These are phyloP conservation scores for Parnassius glacialis DNA, from an alignment of 2,888 invertebrate genomes.

Conservation along the genomic window DNA sequence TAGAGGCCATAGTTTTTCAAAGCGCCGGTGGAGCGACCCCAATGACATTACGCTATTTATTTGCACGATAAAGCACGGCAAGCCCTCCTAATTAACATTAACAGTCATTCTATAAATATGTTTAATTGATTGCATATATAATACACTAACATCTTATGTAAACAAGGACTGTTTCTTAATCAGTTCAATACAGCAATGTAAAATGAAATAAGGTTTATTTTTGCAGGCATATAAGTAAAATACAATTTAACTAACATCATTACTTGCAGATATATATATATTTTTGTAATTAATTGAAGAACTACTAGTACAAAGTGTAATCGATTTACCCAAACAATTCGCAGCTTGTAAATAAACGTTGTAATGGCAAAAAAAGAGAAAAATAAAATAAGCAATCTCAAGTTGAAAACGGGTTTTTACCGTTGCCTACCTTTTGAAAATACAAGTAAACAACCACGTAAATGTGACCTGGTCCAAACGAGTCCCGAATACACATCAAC, in stretches of 20 bases:
- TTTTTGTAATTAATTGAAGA: not conserved
- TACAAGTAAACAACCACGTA: conserved; percentile 51
- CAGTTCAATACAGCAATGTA: conserved; percentile 11
- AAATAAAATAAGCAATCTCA: conserved; percentile 46
- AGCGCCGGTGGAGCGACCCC: conserved; percentile 52
- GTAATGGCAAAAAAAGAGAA: conserved; percentile 35
- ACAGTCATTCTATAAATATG: conserved; percentile 8
- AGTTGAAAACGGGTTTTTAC: conserved; percentile 66
- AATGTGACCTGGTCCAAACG: conserved; percentile 54
- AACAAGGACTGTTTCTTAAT: not conserved
- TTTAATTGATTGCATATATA: conserved; percentile 10
- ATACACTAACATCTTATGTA: conserved; percentile 19
- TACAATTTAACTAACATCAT: too few relatives aligned
- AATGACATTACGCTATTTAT: conserved; percentile 49
- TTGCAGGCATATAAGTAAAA: not conserved
- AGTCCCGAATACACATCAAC: conserved; percentile 42
- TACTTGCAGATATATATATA: too few relatives aligned
- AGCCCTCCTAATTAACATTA: conserved; percentile 37
- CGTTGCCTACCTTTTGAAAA: conserved; percentile 67
- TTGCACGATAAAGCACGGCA: conserved; percentile 62
- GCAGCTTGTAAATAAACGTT: conserved; percentile 59
- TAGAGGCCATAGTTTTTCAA: conserved; percentile 60
- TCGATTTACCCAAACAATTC: conserved; percentile 21
- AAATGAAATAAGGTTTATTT: not conserved
- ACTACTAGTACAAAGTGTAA: conserved; percentile 7